Conservation (phyloP, 2,888 invertebrate species). For the Drymonia ruficornis region DNA sequence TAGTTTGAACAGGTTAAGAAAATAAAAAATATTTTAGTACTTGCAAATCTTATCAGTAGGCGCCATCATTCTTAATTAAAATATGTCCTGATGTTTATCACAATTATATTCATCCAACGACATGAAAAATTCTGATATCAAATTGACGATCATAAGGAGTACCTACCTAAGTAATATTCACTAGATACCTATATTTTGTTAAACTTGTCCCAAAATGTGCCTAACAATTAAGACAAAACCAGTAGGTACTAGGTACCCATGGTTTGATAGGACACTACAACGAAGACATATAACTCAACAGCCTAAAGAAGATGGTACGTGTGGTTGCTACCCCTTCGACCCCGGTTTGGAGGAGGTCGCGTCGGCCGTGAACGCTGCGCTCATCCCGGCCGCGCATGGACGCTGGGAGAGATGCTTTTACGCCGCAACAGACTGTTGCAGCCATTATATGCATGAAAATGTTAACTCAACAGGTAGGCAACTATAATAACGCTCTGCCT, state of each 20-base stretch:
- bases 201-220: no score
- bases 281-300: slow-evolving; percentile 23
- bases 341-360: slow-evolving; percentile 67
- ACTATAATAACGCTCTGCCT: no score
- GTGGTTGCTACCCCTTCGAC: slow-evolving; percentile 77
- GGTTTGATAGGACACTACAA: no score
- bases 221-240: no score
- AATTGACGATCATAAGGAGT: no score
- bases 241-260: no score
- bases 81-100: slow-evolving; percentile 21
- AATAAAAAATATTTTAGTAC: no score
- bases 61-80: slow-evolving; percentile 2
- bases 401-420: slow-evolving; percentile 76
- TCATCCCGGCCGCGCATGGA: slow-evolving; percentile 64
- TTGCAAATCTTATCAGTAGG: background rate
- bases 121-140: background rate
- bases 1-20: no score
- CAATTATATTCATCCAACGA: slow-evolving; percentile 7
- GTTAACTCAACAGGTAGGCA: slow-evolving; percentile 38
- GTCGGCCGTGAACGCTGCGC: slow-evolving; percentile 54
- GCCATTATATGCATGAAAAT: slow-evolving; percentile 58
- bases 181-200: no score
- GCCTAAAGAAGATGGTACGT: slow-evolving; percentile 72
- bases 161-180: no score
- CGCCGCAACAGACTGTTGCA: slow-evolving; percentile 71